A percentile compares a stretch with the other conserved stretches of the same genome.
phyloP scores from a whole-genome alignment of 2,888 invertebrate species.

The Philereme transversata region DNA sequence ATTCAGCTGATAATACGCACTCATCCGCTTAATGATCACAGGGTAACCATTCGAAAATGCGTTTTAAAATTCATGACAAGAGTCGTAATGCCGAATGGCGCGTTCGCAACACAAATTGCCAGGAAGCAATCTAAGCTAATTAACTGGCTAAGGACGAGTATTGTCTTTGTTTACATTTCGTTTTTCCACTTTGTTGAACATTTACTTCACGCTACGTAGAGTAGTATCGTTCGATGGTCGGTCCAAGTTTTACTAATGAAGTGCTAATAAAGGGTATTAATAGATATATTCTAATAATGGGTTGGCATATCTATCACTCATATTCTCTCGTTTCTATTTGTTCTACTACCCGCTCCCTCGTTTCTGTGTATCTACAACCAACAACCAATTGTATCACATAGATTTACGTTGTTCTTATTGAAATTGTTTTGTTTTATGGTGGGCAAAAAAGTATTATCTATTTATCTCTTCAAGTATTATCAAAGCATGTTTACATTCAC shows the following conservation, averaged over 20 bases:
- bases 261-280: too few species aligned
- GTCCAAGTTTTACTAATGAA: slow-evolving; percentile 2
- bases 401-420: too few species aligned
- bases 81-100: slow-evolving; percentile 25
- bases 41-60: slow-evolving; percentile 18
- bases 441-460: too few species aligned
- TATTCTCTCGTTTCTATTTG: too few species aligned
- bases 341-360: too few species aligned
- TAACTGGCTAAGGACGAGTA: slow-evolving; percentile 32
- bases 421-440: too few species aligned
- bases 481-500: too few species aligned
- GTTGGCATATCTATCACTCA: too few species aligned
- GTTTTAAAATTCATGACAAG: slow-evolving; percentile 30
- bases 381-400: too few species aligned
- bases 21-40: slow-evolving; percentile 15
- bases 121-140: slow-evolving; percentile 34
- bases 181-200: slow-evolving; percentile 32
- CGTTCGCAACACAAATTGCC: slow-evolving; percentile 32
- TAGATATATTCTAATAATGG: too few species aligned
- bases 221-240: slow-evolving; percentile 7
- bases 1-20: slow-evolving; percentile 2
- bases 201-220: slow-evolving; percentile 13
- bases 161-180: slow-evolving; percentile 24
- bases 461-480: too few species aligned
- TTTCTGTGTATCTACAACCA: too few species aligned